Base-by-base conservation (phyloP, 1,140 invertebrate genomes). In the Maconellicoccus hirsutus region DNA sequence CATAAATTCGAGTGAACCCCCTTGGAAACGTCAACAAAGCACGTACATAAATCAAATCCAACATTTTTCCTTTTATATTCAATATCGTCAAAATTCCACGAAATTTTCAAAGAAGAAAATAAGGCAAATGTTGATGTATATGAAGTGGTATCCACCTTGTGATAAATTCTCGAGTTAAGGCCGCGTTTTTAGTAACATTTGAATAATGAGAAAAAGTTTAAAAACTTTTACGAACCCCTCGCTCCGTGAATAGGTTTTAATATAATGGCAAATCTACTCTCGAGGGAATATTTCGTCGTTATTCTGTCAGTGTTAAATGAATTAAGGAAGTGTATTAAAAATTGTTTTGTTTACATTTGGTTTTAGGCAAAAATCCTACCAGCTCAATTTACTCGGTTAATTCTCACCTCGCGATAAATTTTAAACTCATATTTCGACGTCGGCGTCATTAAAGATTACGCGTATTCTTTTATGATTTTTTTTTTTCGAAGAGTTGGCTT, bases 191-290 rank as follows among this genome's bases (percentile, higher is more conserved):
- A 19, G 42, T 16, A 52, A 52, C 42, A 52, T 52, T 52, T 52
- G 42, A 52, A 52, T 52, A 52, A 52, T 52, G 42, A 52, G 42
- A 52, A 52, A 52, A 52, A 52, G 42, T 52, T 52, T 52, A 52
- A 52, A 52, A 52, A 19, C n/a, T 52, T 52, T 16, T 16, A 14
- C 42, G 42, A 52, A 14, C 42, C 42, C n/a, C 42, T 52, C n/a
- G 3, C 42, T 52, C 42, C 2, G n/a, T 14, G 42, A 52, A 16
- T 16, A 52, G 42, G 10, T 52, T 52, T 52, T 52, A 52, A 52
- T 52, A 52, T 52, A 52, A 52, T 52, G 16, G 42, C 42, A 52
- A 52, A 52, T 52, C n/a, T 19, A 19, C 42, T 52, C 42, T 16
- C 10, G 3, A 19, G 42, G 42, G 42, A 52, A 19, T 52, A 52